phyloP scores from a whole-genome alignment of 2,113 vertebrate genomes.

The Clarias macrocephalus region DNA sequence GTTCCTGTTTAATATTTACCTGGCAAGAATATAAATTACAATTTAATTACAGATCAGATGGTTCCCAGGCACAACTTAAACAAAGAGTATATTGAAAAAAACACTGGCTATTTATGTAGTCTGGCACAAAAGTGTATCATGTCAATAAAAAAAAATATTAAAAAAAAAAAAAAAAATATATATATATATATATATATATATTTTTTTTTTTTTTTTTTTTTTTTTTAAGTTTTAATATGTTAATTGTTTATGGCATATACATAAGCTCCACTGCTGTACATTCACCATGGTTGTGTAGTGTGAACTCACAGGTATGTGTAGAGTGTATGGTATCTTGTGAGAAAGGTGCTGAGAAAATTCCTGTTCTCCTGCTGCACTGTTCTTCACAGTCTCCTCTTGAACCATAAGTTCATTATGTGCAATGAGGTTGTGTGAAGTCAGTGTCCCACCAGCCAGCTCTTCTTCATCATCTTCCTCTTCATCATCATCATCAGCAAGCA shows the following conservation, averaged over 20 bases:
- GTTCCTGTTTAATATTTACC: constrained; percentile 96
- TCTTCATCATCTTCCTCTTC: constrained; percentile 72
- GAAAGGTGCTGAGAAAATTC: constrained; percentile 85
- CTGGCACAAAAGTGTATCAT: neutral
- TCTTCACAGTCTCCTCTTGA: constrained; percentile 94
- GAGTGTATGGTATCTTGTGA: constrained; percentile 89
- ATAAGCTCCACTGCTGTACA: neutral
- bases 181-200: too few species aligned
- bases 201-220: too few species aligned
- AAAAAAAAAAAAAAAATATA: too few species aligned
- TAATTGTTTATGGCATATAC: neutral
- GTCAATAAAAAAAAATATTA: neutral
- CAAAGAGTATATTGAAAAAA: neutral
- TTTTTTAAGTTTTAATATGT: too few species aligned
- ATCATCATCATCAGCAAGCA: constrained; percentile 79
- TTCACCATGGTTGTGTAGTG: neutral
- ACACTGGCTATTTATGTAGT: neutral
- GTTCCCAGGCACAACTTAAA: neutral
- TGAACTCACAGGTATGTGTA: constrained; percentile 89
- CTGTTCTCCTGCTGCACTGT: constrained; percentile 81
- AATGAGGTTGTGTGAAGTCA: constrained; percentile 90
- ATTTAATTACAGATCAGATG: neutral
- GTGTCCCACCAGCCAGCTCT: constrained; percentile 81
- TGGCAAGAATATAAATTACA: constrained; percentile 65
- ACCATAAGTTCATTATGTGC: constrained; percentile 96